Evolutionary conservation across 2,888 invertebrate species (phyloP).

Genomic region (Tridacna crocea): DNA sequence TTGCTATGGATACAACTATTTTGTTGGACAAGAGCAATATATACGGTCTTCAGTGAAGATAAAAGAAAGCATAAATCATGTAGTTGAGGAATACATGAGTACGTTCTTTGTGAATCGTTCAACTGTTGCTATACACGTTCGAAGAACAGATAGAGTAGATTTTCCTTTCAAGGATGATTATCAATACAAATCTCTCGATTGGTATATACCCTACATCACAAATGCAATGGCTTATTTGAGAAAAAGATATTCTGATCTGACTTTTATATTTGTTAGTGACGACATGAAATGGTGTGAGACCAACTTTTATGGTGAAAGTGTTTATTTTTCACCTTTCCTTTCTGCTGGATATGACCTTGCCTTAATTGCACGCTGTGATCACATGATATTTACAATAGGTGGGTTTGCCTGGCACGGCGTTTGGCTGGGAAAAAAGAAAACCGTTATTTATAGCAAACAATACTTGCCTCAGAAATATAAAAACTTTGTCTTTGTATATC

Average conservation of each 20-base stretch:
- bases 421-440: background rate
- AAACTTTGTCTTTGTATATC: too few species aligned
- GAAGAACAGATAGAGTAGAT: background rate
- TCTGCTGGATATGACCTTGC: background rate
- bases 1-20: background rate
- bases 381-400: slow-evolving; percentile 3
- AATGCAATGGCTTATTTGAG: background rate
- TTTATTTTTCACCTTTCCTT: background rate
- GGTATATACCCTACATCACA: background rate
- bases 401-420: background rate
- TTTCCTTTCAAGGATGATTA: background rate
- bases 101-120: background rate
- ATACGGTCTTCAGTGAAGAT: background rate
- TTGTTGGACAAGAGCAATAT: background rate
- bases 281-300: background rate
- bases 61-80: background rate
- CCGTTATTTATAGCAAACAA: too few species aligned
- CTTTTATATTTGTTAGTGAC: slow-evolving; percentile 2
- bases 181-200: background rate
- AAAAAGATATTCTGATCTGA: background rate
- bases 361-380: slow-evolving; percentile 1
- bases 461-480: too few species aligned
- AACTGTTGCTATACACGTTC: slow-evolving; percentile 2
- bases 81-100: background rate
- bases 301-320: background rate